A percentile compares a stretch with the other conserved stretches of the same genome.
phyloP scores from a whole-genome alignment of 1,140 invertebrate genomes.

The Zophobas atratus region DNA sequence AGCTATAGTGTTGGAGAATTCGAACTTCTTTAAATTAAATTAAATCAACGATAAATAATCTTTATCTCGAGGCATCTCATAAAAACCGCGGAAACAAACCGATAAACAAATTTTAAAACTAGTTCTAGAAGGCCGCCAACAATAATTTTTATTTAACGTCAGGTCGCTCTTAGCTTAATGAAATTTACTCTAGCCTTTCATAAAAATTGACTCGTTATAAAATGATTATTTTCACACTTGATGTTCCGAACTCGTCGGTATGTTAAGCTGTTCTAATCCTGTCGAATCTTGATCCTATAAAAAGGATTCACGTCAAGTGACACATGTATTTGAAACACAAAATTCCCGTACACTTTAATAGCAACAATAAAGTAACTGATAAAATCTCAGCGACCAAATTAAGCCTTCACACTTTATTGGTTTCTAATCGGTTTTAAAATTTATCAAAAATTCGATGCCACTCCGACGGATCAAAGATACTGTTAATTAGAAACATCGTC shows the following conservation, averaged over 20 bases:
- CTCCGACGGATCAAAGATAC: conserved; percentile 14
- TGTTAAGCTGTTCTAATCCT: conserved; percentile 21
- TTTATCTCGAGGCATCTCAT: not conserved
- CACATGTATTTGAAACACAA: conserved; percentile 20
- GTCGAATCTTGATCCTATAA: conserved; percentile 23
- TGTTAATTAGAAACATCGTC: conserved; percentile 13
- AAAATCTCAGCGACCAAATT: conserved; percentile 27
- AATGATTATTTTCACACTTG: conserved; percentile 1
- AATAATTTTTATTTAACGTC: conserved; percentile 3
- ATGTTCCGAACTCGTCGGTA: not conserved
- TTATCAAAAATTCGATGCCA: conserved; percentile 25
- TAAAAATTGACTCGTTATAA: conserved; percentile 33
- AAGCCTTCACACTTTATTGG: conserved; percentile 34
- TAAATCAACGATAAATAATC: conserved; percentile 8
- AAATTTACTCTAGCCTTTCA: not conserved
- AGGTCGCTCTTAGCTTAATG: conserved; percentile 2
- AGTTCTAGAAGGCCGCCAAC: conserved; percentile 8
- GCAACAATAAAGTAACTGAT: conserved; percentile 28
- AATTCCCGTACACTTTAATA: conserved; percentile 36
- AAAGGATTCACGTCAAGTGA: not conserved
- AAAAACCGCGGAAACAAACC: conserved; percentile 6
- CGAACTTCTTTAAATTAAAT: not conserved
- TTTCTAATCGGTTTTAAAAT: conserved; percentile 39
- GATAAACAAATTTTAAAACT: conserved; percentile 11
- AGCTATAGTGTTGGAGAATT: conserved; percentile 5